Evolutionary conservation across 2,797 vertebrate genomes (phyloP).

Genomic region (Garrulus glandarius): DNA sequence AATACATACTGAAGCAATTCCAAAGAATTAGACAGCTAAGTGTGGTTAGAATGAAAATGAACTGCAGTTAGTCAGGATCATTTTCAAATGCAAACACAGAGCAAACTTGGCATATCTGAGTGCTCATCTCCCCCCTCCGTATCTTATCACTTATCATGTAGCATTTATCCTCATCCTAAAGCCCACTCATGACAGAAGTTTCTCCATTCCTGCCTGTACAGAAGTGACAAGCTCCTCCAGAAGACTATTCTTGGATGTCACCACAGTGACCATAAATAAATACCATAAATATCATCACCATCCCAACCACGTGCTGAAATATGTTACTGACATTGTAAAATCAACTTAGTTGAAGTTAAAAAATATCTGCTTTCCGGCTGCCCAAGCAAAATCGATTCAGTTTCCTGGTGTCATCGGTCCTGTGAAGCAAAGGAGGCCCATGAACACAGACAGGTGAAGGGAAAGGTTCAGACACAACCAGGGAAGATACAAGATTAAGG

Average conservation of each 20-base stretch:
- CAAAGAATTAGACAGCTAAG: background rate
- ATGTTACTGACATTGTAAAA: background rate
- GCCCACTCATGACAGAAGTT: constrained; percentile 57
- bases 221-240: constrained; percentile 55
- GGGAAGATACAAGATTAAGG: background rate
- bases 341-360: background rate
- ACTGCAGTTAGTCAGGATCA: constrained; percentile 30
- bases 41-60: background rate
- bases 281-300: constrained; percentile 33
- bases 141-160: constrained; percentile 12
- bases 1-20: background rate
- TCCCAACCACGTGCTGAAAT: constrained; percentile 13
- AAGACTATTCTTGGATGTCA: constrained; percentile 53
- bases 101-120: background rate
- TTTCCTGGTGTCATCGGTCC: background rate
- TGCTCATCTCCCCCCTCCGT: background rate
- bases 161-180: constrained; percentile 43
- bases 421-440: background rate
- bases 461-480: background rate
- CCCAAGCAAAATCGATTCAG: background rate
- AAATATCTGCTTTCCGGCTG: background rate
- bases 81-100: background rate
- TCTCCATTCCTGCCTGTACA: constrained; percentile 25
- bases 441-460: background rate
- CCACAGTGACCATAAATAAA: constrained; percentile 31